phyloP scores from a whole-genome alignment of 1,140 invertebrate species.

The Zaprionus ghesquierei region DNA sequence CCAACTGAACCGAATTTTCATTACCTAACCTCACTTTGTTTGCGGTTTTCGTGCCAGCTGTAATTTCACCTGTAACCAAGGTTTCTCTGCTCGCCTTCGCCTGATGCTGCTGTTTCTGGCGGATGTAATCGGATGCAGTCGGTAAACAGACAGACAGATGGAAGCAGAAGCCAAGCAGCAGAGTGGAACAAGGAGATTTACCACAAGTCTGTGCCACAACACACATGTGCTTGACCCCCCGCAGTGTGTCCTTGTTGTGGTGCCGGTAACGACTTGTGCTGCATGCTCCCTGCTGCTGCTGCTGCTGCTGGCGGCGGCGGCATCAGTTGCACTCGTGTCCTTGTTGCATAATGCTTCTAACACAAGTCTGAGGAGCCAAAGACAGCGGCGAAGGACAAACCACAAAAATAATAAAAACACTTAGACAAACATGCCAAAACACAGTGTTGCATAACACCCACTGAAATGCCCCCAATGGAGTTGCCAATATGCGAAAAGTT shows the following conservation, averaged over 20 bases:
- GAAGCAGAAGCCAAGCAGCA: neutral
- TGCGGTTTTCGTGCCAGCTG: slow-evolving; percentile 9
- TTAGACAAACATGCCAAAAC: slow-evolving; percentile 38
- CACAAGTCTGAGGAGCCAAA: slow-evolving; percentile 40
- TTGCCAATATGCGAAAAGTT: neutral
- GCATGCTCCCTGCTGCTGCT: neutral
- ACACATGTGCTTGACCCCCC: neutral
- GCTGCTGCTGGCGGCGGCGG: neutral
- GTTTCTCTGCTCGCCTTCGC: slow-evolving; percentile 43
- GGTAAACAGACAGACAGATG: neutral
- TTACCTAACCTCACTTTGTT: neutral
- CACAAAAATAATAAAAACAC: slow-evolving; percentile 7
- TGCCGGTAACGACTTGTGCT: slow-evolving; percentile 28
- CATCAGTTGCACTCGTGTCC: slow-evolving; percentile 4
- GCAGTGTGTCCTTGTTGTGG: slow-evolving; percentile 34
- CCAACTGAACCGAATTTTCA: too few species aligned
- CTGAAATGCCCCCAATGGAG: neutral
- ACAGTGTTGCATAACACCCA: neutral
- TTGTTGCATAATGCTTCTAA: slow-evolving; percentile 4
- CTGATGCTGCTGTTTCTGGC: slow-evolving; percentile 14
- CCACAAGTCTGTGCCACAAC: neutral
- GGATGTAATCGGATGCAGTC: neutral
- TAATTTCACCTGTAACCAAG: slow-evolving; percentile 53
- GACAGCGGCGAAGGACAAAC: slow-evolving; percentile 56
- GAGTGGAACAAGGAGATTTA: slow-evolving; percentile 4